A percentile compares a stretch with the other conserved stretches of the same genome.
Conservation (phyloP, 2,113 vertebrate species). For the Salvelinus namaycush region DNA sequence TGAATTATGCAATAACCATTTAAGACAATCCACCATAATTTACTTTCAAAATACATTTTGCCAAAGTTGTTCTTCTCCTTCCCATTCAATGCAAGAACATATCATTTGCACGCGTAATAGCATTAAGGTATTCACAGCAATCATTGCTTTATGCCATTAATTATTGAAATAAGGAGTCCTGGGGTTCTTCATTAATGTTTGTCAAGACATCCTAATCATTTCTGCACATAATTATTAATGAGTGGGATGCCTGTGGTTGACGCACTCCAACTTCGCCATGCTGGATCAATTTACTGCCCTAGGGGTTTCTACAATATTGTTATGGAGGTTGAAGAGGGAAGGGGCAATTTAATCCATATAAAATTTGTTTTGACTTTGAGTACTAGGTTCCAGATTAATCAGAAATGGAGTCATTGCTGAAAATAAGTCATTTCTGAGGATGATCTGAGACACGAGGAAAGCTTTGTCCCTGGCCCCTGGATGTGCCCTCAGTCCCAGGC, state of each 20-base stretch:
- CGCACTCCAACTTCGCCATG: background rate
- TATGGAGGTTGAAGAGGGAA: background rate
- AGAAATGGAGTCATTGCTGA: background rate
- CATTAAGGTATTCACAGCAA: conserved; percentile 44
- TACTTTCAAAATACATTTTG: conserved; percentile 28
- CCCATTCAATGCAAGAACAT: conserved; percentile 25
- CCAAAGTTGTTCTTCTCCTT: conserved; percentile 35
- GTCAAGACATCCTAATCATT: conserved; percentile 41
- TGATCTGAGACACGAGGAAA: conserved; percentile 47
- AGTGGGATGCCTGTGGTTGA: conserved; percentile 6
- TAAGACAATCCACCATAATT: conserved; percentile 22
- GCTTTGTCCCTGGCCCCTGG: conserved; percentile 49
- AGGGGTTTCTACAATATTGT: background rate
- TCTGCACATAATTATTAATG: conserved; percentile 38
- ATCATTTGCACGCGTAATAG: conserved; percentile 46
- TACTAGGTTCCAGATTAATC: background rate
- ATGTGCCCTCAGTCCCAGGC: conserved; percentile 31
- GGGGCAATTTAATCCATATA: background rate
- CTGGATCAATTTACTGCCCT: background rate
- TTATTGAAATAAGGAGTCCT: conserved; percentile 36
- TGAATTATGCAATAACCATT: conserved; percentile 39
- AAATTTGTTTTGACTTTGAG: background rate
- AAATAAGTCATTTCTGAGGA: background rate
- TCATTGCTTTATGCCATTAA: conserved; percentile 41
- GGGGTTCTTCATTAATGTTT: conserved; percentile 36